phyloP scores from a whole-genome alignment of 1,140 invertebrate genomes.

The Caenorhabditis briggsae region DNA sequence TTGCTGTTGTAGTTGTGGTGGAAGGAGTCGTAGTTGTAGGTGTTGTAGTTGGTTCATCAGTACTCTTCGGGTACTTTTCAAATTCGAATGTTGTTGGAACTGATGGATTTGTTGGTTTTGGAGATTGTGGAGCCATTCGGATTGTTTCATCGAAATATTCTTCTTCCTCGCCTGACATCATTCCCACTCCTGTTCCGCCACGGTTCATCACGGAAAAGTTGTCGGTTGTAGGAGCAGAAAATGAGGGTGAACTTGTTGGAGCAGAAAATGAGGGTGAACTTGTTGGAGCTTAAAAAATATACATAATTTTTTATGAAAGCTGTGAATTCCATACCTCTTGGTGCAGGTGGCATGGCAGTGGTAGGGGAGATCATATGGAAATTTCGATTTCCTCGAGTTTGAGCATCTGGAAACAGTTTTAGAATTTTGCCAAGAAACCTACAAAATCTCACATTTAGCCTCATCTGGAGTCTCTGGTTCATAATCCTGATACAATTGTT shows the following conservation, averaged over 20 bases:
- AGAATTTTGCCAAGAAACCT: background rate
- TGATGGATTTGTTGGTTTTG: constrained; percentile 39
- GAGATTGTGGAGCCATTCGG: constrained; percentile 12
- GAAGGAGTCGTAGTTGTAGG: constrained; percentile 30
- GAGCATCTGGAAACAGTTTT: background rate
- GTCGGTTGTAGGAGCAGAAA: background rate
- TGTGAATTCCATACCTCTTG: background rate
- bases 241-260: background rate
- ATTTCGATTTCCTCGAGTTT: constrained; percentile 29
- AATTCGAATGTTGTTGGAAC: constrained; percentile 42
- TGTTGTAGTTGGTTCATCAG: constrained; percentile 9
- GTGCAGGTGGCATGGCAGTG: constrained; percentile 21
- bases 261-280: background rate
- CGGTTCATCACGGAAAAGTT: constrained; percentile 21
- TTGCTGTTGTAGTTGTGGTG: constrained; percentile 39
- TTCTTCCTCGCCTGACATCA: constrained; percentile 24
- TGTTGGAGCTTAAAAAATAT: background rate
- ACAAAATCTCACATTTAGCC: background rate
- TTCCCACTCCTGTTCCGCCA: constrained; percentile 17
- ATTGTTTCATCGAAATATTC: constrained; percentile 31
- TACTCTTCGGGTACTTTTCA: constrained; percentile 37
- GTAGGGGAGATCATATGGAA: background rate
- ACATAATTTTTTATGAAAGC: background rate
- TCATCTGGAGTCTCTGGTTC: constrained; percentile 50
- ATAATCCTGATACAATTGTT: constrained; percentile 56